A percentile compares a stretch with the other conserved stretches of the same genome.
These are phyloP conservation scores for Propithecus perrieri DNA, from an alignment of 2,797 vertebrate genomes.

Conservation along the genomic window DNA sequence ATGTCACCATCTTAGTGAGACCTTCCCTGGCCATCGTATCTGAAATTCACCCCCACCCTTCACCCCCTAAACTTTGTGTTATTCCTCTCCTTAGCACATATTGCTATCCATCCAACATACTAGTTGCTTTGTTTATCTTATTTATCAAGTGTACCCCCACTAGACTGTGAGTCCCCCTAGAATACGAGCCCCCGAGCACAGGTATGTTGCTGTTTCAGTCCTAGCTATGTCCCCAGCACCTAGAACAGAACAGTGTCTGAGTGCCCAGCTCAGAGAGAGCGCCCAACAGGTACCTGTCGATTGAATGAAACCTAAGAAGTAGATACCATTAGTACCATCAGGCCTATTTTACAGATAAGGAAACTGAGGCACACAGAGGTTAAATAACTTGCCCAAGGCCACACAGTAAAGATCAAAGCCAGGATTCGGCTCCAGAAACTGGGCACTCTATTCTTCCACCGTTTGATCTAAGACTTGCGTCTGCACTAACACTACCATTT, in stretches of 20 bases:
- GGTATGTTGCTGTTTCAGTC: not conserved
- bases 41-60: not conserved
- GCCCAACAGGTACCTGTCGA: not conserved
- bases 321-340: not conserved
- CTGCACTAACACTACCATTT: not conserved
- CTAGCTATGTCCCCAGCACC: not conserved
- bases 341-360: not conserved
- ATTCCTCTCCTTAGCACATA: not conserved
- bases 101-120: not conserved
- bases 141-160: fast-evolving
- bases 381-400: not conserved
- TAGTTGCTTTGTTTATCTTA: not conserved
- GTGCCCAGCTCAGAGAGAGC: too few relatives aligned
- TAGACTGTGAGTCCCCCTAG: not conserved
- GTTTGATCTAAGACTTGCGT: not conserved
- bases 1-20: not conserved
- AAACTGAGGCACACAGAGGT: not conserved
- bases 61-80: not conserved
- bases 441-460: not conserved
- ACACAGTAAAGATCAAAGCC: not conserved
- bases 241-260: not conserved
- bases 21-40: not conserved
- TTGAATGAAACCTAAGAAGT: not conserved
- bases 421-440: not conserved
- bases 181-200: not conserved